These are phyloP conservation scores for Drosophila testacea DNA, from an alignment of 2,888 invertebrate species.

Conservation along the genomic window DNA sequence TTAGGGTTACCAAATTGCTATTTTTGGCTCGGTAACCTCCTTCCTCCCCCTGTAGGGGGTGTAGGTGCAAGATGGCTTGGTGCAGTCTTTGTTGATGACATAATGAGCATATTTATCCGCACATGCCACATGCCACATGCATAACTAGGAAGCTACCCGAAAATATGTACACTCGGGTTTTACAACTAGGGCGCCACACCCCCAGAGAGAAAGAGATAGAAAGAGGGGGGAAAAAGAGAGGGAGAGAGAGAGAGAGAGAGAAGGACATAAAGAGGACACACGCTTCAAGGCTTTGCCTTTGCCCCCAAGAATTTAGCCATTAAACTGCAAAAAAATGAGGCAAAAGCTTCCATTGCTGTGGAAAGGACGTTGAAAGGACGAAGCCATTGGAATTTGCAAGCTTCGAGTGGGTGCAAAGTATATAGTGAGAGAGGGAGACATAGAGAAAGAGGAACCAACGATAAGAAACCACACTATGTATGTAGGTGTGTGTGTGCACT, in stretches of 20 bases:
- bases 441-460: conserved; percentile 10
- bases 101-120: conserved; percentile 52
- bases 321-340: conserved; percentile 29
- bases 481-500: conserved; percentile 9
- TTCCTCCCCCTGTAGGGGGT: not conserved
- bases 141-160: conserved; percentile 3
- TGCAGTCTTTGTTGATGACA: conserved; percentile 51
- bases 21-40: conserved; percentile 6
- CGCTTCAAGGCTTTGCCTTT: conserved; percentile 34
- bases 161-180: conserved; percentile 5
- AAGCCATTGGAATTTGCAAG: conserved; percentile 65
- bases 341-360: conserved; percentile 55
- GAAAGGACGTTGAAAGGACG: conserved; percentile 76
- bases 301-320: conserved; percentile 42
- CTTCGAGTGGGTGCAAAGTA: conserved; percentile 22
- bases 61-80: conserved; percentile 1
- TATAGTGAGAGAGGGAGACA: not conserved
- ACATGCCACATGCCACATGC: no score
- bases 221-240: not conserved
- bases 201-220: not conserved
- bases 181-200: conserved; percentile 4
- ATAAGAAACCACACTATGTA: conserved; percentile 30
- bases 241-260: not conserved
- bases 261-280: conserved; percentile 29
- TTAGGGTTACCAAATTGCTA: conserved; percentile 14